Evolutionary conservation across 2,113 vertebrate species (phyloP).

Genomic region (Anser cygnoides): DNA sequence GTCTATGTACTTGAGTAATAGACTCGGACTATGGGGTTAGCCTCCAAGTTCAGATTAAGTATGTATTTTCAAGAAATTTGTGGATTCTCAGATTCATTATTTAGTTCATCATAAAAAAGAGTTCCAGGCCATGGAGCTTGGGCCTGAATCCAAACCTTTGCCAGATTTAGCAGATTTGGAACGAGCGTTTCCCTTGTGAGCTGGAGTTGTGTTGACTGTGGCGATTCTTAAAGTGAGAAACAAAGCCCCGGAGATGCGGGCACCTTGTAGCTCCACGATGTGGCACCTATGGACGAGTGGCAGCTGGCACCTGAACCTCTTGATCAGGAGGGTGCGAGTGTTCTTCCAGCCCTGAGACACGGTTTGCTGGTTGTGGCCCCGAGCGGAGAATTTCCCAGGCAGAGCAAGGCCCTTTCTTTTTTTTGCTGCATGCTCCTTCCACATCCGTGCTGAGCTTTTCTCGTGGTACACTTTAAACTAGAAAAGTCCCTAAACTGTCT

Average conservation of each 20-base stretch:
- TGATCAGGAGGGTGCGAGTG: background rate
- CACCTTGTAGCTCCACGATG: fast-evolving
- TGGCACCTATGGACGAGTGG: background rate
- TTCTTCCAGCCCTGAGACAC: background rate
- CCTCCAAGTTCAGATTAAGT: conserved; percentile 29
- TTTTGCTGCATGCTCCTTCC: background rate
- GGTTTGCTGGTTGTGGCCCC: background rate
- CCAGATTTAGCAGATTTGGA: background rate
- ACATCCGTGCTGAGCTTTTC: background rate
- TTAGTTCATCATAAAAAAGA: background rate
- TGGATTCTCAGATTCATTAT: background rate
- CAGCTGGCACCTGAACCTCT: background rate
- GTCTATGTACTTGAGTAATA: conserved; percentile 25
- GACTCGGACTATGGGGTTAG: background rate
- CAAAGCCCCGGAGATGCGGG: background rate
- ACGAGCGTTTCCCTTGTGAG: background rate
- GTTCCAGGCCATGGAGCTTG: background rate
- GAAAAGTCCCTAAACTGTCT: background rate
- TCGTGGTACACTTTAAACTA: background rate
- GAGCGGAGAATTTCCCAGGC: background rate
- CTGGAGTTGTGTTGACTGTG: background rate
- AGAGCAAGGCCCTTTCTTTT: background rate
- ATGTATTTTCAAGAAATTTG: conserved; percentile 43
- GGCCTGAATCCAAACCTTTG: background rate
- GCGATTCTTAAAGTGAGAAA: background rate